Evolutionary conservation across 2,888 invertebrate species (phyloP), one percentile per base, ranked within the genome.

Genomic region (Stratiomys singularior): DNA sequence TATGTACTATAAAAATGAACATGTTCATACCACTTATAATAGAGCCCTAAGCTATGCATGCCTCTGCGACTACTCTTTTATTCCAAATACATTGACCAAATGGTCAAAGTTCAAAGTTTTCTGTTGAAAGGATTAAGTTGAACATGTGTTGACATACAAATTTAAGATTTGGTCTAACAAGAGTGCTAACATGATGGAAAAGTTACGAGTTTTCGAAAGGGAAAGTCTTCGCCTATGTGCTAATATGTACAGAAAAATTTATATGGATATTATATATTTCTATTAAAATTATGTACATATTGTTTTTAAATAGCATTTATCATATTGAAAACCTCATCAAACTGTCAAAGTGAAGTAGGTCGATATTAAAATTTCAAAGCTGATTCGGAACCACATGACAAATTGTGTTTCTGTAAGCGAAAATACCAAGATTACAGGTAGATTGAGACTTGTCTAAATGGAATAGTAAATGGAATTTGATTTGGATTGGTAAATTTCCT

Each of bases 151-250:
- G 15, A 71, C 71, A 5, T 66, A 66, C 18, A 30, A 30, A 56
- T 58, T 52, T 21, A n/a, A 13, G 21, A 21, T 72, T 15, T 76
- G 76, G 76, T 76, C 11, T 25, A 76, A 76, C 60, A 11, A n/a
- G 15, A 63, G 76, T 37, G 27, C 60, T 15, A 13, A 5, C 30
- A n/a, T 1, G 13, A 76, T 63, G 63, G 63, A 60, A 46, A 63
- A 63, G 30, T 0, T 28, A 0, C 5, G 25, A 25, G 25, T 23
- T 0, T 60, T 60, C 60, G 60, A 60, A 25, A 21, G 60, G 60
- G 23, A 60, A 60, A 23, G 60, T 25, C 60, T 60, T 13, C 60
- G 60, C 15, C 23, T 25, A 18, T 60, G 60, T 25, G 18, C 13
- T 4, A 44, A 46, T 27, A 7, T 44, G 23, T 76, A 60, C 28